phyloP scores from a whole-genome alignment of 2,797 vertebrate species.

The Podargus strigoides region DNA sequence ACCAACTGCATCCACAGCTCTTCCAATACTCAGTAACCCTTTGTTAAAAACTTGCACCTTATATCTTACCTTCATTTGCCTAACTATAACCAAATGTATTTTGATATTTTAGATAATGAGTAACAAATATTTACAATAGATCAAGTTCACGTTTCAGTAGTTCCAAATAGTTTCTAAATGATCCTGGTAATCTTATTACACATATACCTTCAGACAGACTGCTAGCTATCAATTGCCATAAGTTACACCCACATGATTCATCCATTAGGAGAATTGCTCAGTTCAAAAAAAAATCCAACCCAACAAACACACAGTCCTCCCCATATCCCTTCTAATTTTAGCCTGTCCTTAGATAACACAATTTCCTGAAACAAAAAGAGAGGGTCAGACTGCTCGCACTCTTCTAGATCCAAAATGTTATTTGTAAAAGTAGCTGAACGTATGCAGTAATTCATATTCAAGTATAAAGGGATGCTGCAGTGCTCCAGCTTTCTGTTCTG shows the following conservation, averaged over 20 bases:
- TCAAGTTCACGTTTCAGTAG: neutral
- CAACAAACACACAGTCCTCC: neutral
- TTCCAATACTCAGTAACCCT: neutral
- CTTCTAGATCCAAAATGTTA: neutral
- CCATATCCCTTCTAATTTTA: conserved; percentile 26
- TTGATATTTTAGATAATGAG: conserved; percentile 2
- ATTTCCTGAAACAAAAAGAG: neutral
- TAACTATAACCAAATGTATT: neutral
- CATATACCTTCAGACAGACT: conserved; percentile 16
- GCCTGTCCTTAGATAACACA: conserved; percentile 15
- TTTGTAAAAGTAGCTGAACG: neutral
- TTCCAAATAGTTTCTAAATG: conserved; percentile 33
- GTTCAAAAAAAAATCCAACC: neutral
- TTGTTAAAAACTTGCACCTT: neutral
- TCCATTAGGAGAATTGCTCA: neutral
- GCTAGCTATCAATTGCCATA: neutral
- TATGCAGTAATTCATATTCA: neutral
- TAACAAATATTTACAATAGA: conserved; percentile 41
- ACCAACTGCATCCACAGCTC: neutral
- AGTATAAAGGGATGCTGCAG: neutral
- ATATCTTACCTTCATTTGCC: neutral
- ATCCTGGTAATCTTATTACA: conserved; percentile 10
- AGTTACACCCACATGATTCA: conserved; percentile 56
- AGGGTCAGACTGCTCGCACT: neutral
- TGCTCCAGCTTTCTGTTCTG: neutral